Percentiles rank a stretch among this genome's conserved stretches.
phyloP scores from a whole-genome alignment of 2,888 invertebrate species.

The Mesorhabditis belari region DNA sequence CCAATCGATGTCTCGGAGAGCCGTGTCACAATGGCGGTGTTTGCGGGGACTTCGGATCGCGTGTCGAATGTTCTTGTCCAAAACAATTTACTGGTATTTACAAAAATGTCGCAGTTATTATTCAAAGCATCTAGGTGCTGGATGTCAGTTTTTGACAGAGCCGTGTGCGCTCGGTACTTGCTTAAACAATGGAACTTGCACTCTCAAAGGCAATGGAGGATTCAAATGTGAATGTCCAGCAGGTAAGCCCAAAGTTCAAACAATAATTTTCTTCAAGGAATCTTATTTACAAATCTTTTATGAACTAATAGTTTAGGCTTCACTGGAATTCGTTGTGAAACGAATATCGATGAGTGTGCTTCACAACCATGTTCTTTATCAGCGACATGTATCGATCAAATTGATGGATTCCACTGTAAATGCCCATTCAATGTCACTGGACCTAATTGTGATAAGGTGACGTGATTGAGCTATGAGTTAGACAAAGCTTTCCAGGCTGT shows the following conservation, averaged over 20 bases:
- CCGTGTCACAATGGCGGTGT: conserved; percentile 92
- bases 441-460: conserved; percentile 80
- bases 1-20: conserved; percentile 83
- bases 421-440: conserved; percentile 95
- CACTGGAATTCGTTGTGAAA: conserved; percentile 46
- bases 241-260: conserved; percentile 59
- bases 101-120: conserved; percentile 76
- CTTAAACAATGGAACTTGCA: conserved; percentile 47
- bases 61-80: conserved; percentile 85
- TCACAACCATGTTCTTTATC: conserved; percentile 42
- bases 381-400: conserved; percentile 47
- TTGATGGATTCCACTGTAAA: conserved; percentile 81
- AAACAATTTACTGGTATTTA: conserved; percentile 21
- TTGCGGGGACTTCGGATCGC: conserved; percentile 90
- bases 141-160: conserved; percentile 32
- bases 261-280: no score
- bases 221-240: conserved; percentile 79
- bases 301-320: conserved; percentile 38
- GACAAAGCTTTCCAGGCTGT: conserved; percentile 60
- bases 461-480: no score
- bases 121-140: conserved; percentile 2
- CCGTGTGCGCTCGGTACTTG: conserved; percentile 39
- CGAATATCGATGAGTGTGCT: conserved; percentile 51
- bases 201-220: conserved; percentile 56
- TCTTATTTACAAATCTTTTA: no score